Base-by-base conservation (phyloP, 2,888 invertebrate species). In the Cryptosula pallasiana region DNA sequence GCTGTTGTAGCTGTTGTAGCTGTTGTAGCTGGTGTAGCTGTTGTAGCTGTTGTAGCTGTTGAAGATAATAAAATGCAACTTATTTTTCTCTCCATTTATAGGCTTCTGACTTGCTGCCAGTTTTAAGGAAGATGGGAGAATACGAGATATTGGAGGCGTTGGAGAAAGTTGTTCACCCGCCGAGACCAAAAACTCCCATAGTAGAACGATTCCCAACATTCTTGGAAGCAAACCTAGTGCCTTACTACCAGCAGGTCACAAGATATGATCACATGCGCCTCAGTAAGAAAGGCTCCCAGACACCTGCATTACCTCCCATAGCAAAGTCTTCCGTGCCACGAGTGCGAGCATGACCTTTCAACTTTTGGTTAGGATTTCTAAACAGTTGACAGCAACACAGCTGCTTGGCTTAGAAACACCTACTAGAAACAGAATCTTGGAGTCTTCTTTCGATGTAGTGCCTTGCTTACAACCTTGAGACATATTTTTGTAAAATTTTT, bases 221-320 rank as follows among this genome's bases (percentile, higher is more conserved):
- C 27, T 23, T 69, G 13, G 69, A 72, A 25, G 55, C 58, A 32
- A 69, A 35, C 23, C 72, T 69, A 25, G 72, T 57, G 27, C 69
- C 69, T 25, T 72, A 72, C 29, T 72, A 72, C 34, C 63, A 55
- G 2, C 57, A 63, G 35, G 69, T 72, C 9, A 32, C 36, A 1
- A 58, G 72, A 32, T 72, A 72, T 25, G 72, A 72, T 35, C 29
- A 27, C 55, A 71, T 72, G 3, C 36, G 70, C 2, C 63, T 29
- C 32, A 63, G 63, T 34, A 27, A 27, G 9, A 63, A 63, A 27
- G 27, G 13, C 20, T 25, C 25, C n/a, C 63, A 63, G 32, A 63
- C 63, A 2, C 63, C 63, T 29, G 63, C 63, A 27, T n/a, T 63
- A 2, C 63, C 63, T 29, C 63, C 63, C 16, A 63, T 63, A 25